Percentiles rank a stretch among this genome's conserved stretches.
Evolutionary conservation across 2,113 vertebrate genomes (phyloP).

Genomic region (Synodontis membranacea): DNA sequence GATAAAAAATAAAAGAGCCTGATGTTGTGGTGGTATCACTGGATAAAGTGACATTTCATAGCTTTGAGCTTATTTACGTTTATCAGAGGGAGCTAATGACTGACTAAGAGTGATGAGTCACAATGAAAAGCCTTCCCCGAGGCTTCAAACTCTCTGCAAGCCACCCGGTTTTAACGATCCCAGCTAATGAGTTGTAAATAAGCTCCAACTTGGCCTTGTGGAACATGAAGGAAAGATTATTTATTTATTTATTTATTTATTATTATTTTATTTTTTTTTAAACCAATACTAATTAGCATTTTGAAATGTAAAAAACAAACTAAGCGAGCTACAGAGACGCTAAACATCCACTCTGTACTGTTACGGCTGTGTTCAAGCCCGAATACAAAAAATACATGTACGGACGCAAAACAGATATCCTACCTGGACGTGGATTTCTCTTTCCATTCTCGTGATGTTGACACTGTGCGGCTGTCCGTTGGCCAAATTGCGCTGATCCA

Average conservation of each 20-base stretch:
- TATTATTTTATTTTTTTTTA: no score
- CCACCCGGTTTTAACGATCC: background rate
- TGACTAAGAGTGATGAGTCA: constrained; percentile 5
- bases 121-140: background rate
- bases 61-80: background rate
- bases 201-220: background rate
- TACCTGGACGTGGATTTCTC: constrained; percentile 88
- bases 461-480: constrained; percentile 92
- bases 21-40: background rate
- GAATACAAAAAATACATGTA: background rate
- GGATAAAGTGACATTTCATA: background rate
- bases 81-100: constrained; percentile 1
- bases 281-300: background rate
- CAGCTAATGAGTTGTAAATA: constrained; percentile 24
- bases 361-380: background rate
- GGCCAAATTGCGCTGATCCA: constrained; percentile 90
- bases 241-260: no score
- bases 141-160: constrained; percentile 8
- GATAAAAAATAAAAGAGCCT: constrained; percentile 14
- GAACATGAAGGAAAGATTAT: background rate
- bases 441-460: constrained; percentile 83
- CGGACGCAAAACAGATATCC: background rate
- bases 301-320: constrained; percentile 45
- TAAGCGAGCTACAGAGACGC: background rate
- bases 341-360: background rate